Conservation (phyloP, 2,888 invertebrate species). For the Caenorhabditis angaria region DNA sequence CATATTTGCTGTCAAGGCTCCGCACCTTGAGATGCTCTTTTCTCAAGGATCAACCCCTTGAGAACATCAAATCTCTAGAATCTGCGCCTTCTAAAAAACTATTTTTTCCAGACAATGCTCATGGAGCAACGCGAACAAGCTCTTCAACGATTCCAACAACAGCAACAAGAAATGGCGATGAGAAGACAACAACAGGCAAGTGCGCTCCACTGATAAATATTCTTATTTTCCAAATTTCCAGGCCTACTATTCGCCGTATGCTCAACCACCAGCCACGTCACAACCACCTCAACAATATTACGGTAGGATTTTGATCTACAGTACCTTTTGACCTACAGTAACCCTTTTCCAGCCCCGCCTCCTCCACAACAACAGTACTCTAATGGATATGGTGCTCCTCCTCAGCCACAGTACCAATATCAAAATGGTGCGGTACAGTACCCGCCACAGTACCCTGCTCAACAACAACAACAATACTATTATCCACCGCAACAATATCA, state of each 20-base stretch:
- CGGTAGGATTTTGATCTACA: neutral
- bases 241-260: slow-evolving; percentile 29
- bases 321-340: too few species aligned
- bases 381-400: slow-evolving; percentile 25
- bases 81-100: neutral
- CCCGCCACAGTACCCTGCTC: slow-evolving; percentile 10
- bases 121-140: slow-evolving; percentile 66
- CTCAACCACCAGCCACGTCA: slow-evolving; percentile 27
- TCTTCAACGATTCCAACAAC: slow-evolving; percentile 68
- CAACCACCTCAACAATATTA: slow-evolving; percentile 20
- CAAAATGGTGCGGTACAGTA: slow-evolving; percentile 15
- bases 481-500: slow-evolving; percentile 21
- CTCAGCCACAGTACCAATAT: slow-evolving; percentile 7
- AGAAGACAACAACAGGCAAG: slow-evolving; percentile 51
- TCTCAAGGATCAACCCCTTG: neutral
- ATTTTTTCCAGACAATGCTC: slow-evolving; percentile 63
- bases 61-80: neutral
- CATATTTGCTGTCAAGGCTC: too few species aligned
- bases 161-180: slow-evolving; percentile 65
- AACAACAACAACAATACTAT: slow-evolving; percentile 23
- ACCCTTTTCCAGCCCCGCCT: slow-evolving; percentile 6
- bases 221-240: too few species aligned
- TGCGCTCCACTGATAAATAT: too few species aligned
- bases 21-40: neutral
- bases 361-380: slow-evolving; percentile 14